Evolutionary conservation across 2,113 vertebrate species (phyloP).

Genomic region (Penelope pileata): DNA sequence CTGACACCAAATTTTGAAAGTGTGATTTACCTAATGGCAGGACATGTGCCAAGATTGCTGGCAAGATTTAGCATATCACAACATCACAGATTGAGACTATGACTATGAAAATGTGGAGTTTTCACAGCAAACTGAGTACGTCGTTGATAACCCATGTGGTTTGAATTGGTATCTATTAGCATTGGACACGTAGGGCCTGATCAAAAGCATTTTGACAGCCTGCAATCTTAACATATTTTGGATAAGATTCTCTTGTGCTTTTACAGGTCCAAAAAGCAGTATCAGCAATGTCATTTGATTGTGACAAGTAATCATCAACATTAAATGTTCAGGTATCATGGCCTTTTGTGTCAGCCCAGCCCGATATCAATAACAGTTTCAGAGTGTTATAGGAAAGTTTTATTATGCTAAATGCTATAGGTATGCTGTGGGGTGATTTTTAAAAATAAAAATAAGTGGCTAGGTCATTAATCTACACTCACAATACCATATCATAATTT

Average conservation of each 20-base stretch:
- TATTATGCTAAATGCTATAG: neutral
- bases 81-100: neutral
- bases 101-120: neutral
- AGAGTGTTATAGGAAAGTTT: neutral
- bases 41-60: neutral
- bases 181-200: neutral
- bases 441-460: neutral
- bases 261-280: neutral
- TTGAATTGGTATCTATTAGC: neutral
- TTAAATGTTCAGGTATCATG: neutral
- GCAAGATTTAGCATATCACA: neutral
- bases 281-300: neutral
- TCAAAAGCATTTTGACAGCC: neutral
- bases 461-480: neutral
- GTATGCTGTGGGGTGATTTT: neutral
- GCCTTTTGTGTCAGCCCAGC: neutral
- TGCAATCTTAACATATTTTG: neutral
- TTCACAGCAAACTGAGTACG: neutral
- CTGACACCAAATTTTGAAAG: neutral
- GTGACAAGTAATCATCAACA: neutral
- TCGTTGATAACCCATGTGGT: neutral
- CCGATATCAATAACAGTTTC: neutral
- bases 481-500: neutral
- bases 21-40: neutral
- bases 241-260: neutral